phyloP scores from a whole-genome alignment of 2,888 invertebrate species.

The Bembecia ichneumoniformis region DNA sequence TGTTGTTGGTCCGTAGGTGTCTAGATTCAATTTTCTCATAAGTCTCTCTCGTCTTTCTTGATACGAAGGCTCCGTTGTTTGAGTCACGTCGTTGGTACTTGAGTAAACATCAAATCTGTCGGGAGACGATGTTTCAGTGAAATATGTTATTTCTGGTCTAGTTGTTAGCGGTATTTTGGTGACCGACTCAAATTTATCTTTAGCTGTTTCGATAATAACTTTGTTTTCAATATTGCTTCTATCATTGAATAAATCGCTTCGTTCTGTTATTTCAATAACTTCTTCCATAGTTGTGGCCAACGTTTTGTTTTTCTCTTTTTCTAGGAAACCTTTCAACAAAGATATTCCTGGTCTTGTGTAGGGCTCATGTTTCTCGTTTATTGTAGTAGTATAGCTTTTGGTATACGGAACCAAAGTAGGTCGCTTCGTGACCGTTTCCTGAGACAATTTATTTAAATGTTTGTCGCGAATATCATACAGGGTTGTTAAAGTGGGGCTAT shows the following conservation, averaged over 20 bases:
- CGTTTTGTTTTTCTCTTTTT: constrained; percentile 54
- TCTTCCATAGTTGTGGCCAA: constrained; percentile 30
- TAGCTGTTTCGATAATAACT: constrained; percentile 33
- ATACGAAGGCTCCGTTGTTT: constrained; percentile 56
- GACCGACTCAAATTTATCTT: constrained; percentile 47
- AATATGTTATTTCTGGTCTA: constrained; percentile 23
- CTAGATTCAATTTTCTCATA: constrained; percentile 77
- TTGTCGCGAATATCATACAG: constrained; percentile 56
- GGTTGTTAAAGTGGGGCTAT: constrained; percentile 54
- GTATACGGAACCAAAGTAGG: constrained; percentile 58
- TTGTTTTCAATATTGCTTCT: constrained; percentile 20
- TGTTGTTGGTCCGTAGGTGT: constrained; percentile 54
- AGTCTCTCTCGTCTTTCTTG: constrained; percentile 79
- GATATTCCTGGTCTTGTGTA: constrained; percentile 65
- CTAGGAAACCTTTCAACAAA: constrained; percentile 45
- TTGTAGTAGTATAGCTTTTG: constrained; percentile 38
- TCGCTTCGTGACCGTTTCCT: constrained; percentile 40
- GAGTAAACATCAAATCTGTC: constrained; percentile 37
- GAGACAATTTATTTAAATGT: constrained; percentile 16
- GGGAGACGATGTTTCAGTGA: constrained; percentile 34
- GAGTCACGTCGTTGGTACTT: constrained; percentile 25
- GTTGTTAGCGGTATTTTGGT: constrained; percentile 56
- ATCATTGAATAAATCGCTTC: constrained; percentile 23
- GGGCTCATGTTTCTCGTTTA: constrained; percentile 44
- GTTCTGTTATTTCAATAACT: constrained; percentile 33